A percentile compares a stretch with the other conserved stretches of the same genome.
phyloP scores from a whole-genome alignment of 2,797 vertebrate genomes.

The Neomorphus geoffroyi region DNA sequence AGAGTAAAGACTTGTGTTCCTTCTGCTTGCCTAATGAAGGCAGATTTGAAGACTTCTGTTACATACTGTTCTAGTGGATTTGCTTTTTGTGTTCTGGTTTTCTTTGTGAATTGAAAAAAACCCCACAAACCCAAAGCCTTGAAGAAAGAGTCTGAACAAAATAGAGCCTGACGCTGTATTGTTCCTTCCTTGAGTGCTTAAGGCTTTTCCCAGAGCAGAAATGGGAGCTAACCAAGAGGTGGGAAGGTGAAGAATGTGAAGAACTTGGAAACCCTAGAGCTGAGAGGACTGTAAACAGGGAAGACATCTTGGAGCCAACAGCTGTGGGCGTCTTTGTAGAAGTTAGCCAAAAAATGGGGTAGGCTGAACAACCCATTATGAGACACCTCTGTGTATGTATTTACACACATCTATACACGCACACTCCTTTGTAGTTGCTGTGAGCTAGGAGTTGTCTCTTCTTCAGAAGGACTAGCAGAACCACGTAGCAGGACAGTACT shows the following conservation, averaged over 20 bases:
- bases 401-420: background rate
- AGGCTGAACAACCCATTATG: background rate
- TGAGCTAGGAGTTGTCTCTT: background rate
- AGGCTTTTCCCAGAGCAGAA: background rate
- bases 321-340: background rate
- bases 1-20: background rate
- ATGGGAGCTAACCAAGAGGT: background rate
- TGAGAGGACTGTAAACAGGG: background rate
- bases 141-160: background rate
- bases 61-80: background rate
- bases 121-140: background rate
- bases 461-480: background rate
- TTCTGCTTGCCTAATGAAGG: background rate
- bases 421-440: background rate
- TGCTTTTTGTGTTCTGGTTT: background rate
- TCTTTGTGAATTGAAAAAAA: background rate
- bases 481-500: background rate
- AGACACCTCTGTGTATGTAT: background rate
- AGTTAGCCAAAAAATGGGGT: background rate
- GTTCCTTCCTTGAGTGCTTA: background rate
- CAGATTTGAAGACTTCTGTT: background rate
- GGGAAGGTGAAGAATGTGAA: background rate
- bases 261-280: background rate
- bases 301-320: background rate
- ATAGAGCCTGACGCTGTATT: background rate